Conservation (phyloP, 2,888 invertebrate species). For the Erebia epiphron region DNA sequence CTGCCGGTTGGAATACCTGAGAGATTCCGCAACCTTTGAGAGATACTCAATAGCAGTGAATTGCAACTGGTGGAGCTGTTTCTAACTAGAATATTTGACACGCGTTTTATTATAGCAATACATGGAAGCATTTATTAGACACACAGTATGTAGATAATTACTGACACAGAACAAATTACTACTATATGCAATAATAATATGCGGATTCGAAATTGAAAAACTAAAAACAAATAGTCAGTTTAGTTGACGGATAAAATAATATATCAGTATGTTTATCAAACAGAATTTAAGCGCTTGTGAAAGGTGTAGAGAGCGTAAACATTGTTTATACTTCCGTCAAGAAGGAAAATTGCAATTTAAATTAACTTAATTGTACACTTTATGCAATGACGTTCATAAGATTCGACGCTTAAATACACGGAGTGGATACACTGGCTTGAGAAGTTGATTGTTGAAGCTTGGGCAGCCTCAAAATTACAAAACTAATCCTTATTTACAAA, state of each 20-base stretch:
- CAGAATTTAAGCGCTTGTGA: not conserved
- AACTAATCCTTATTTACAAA: too few relatives aligned
- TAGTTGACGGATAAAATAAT: conserved; percentile 7
- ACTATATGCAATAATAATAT: not conserved
- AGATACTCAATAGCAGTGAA: conserved; percentile 8
- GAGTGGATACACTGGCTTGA: too few relatives aligned
- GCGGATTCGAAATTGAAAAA: not conserved
- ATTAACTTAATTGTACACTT: not conserved
- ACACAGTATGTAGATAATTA: too few relatives aligned
- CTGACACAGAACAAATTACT: not conserved
- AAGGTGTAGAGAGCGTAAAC: conserved; percentile 14
- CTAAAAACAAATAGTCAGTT: not conserved
- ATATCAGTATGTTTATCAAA: not conserved
- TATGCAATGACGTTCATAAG: not conserved
- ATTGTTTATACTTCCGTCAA: conserved; percentile 4
- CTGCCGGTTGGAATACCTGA: conserved; percentile 33
- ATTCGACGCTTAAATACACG: not conserved
- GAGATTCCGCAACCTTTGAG: conserved; percentile 29
- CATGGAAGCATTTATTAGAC: too few relatives aligned
- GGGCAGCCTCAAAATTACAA: too few relatives aligned
- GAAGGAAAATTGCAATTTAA: not conserved
- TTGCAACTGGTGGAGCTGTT: conserved; percentile 2
- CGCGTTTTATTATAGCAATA: not conserved
- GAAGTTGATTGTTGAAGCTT: too few relatives aligned
- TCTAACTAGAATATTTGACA: conserved; percentile 24